phyloP scores from a whole-genome alignment of 2,888 invertebrate genomes.

The Schizotus pectinicornis region DNA sequence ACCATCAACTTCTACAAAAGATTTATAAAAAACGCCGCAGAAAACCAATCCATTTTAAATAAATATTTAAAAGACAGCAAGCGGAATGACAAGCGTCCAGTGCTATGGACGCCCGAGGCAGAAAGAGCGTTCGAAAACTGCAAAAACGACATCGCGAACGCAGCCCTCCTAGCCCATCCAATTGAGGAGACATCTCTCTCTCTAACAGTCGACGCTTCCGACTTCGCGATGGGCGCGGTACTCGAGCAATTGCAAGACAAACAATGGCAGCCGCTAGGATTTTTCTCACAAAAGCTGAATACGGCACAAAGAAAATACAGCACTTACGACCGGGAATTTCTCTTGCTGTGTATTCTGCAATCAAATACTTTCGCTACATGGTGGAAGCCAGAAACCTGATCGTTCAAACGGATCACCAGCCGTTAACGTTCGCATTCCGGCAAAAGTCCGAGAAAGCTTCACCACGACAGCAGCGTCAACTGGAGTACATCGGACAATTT shows the following conservation, averaged over 20 bases:
- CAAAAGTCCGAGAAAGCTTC: slow-evolving; percentile 39
- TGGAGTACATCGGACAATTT: slow-evolving; percentile 43
- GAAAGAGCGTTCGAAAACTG: slow-evolving; percentile 2
- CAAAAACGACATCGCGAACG: slow-evolving; percentile 9
- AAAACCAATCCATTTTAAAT: slow-evolving; percentile 3
- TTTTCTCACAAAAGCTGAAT: slow-evolving; percentile 46
- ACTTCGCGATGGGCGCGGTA: slow-evolving; percentile 47
- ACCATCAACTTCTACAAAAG: slow-evolving; percentile 9
- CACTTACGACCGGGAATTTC: slow-evolving; percentile 50
- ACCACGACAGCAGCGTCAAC: slow-evolving; percentile 46
- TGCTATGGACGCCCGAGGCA: slow-evolving; percentile 6
- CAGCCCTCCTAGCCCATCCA: slow-evolving; percentile 41
- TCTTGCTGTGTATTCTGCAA: slow-evolving; percentile 48
- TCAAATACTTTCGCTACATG: slow-evolving; percentile 47
- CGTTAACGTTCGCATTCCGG: slow-evolving; percentile 44
- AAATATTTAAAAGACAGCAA: background rate
- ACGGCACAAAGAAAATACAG: slow-evolving; percentile 41
- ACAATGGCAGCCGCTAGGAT: slow-evolving; percentile 47
- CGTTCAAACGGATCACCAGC: slow-evolving; percentile 51
- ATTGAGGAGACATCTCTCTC: background rate
- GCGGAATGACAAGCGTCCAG: slow-evolving; percentile 6
- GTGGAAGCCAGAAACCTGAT: slow-evolving; percentile 43
- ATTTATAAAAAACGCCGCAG: slow-evolving; percentile 7
- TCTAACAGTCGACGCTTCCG: slow-evolving; percentile 47
- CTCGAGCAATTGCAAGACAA: slow-evolving; percentile 44